Evolutionary conservation across 2,797 vertebrate genomes (phyloP).

Genomic region (Bradypodion pumilum): DNA sequence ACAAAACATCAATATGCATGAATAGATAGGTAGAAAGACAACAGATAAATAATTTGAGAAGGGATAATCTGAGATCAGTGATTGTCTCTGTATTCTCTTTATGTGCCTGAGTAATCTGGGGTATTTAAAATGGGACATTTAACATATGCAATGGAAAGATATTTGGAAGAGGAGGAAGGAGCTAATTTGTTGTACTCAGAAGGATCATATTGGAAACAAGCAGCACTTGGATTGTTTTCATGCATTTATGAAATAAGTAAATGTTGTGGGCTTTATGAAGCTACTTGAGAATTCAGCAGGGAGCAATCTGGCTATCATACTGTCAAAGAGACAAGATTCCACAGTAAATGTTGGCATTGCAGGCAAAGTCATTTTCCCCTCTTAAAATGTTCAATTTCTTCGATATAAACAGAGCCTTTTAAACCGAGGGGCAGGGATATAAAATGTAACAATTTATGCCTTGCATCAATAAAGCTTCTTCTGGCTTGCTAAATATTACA

Average conservation of each 20-base stretch:
- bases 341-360: neutral
- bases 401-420: constrained; percentile 2
- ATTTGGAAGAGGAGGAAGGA: neutral
- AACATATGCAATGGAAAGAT: neutral
- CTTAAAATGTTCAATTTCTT: constrained; percentile 6
- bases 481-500: neutral
- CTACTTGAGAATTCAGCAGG: neutral
- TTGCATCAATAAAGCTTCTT: constrained; percentile 3
- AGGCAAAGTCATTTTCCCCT: neutral
- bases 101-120: neutral
- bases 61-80: neutral
- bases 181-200: neutral
- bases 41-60: no score
- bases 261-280: neutral
- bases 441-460: neutral
- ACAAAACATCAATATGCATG: neutral
- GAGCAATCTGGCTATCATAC: neutral
- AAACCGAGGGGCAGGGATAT: neutral
- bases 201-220: neutral
- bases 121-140: neutral
- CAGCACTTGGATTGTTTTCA: neutral
- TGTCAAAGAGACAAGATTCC: neutral
- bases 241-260: neutral
- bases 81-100: neutral
- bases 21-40: no score